phyloP scores from a whole-genome alignment of 2,888 invertebrate genomes.

The Nephrotoma flavescens region DNA sequence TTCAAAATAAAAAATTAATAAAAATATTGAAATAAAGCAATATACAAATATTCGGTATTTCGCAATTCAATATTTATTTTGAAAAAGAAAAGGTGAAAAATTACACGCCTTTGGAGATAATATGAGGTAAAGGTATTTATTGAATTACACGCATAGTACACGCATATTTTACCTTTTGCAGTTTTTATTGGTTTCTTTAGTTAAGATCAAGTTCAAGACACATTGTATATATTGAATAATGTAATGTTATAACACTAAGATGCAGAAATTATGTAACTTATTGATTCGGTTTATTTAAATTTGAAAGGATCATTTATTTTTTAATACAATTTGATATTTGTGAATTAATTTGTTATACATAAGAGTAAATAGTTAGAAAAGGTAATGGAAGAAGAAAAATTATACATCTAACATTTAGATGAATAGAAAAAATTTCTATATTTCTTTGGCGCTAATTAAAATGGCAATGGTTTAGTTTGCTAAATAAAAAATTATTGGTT shows the following conservation, averaged over 20 bases:
- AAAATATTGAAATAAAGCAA: background rate
- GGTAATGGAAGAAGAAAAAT: background rate
- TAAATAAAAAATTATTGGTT: background rate
- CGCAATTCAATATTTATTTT: background rate
- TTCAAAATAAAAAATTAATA: background rate
- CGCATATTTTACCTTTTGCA: background rate
- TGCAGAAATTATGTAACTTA: background rate
- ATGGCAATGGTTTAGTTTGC: background rate
- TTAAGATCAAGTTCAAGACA: background rate
- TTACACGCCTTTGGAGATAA: background rate
- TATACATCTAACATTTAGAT: background rate
- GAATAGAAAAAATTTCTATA: background rate
- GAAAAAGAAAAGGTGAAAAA: background rate
- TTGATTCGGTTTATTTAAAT: background rate
- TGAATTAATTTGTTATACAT: background rate
- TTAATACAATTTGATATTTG: background rate
- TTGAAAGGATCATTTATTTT: background rate
- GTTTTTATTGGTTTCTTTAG: background rate
- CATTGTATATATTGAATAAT: background rate
- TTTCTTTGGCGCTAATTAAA: background rate
- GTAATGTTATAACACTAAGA: background rate
- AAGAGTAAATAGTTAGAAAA: background rate
- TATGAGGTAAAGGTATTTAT: background rate
- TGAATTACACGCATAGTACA: background rate
- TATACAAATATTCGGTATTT: background rate